A percentile compares a stretch with the other conserved stretches of the same genome.
These are phyloP conservation scores for Zosterops borbonicus DNA, from an alignment of 2,113 vertebrate genomes.

Conservation along the genomic window DNA sequence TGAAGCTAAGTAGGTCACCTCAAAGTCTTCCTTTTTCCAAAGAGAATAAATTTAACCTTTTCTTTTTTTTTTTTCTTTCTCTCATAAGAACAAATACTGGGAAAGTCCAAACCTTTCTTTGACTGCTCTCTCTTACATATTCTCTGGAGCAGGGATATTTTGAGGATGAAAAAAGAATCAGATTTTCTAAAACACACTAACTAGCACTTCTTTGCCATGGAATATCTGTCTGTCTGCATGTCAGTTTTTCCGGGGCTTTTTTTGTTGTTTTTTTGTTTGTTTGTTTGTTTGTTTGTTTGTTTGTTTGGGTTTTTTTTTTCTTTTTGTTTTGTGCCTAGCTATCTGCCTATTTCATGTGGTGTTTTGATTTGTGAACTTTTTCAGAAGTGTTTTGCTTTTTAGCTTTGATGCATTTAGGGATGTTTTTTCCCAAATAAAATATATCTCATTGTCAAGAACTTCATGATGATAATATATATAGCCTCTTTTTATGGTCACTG, in stretches of 20 bases:
- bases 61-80: neutral
- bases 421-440: neutral
- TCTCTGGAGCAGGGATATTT: neutral
- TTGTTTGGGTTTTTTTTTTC: too few species aligned
- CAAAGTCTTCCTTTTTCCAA: constrained; percentile 39
- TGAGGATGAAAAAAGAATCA: neutral
- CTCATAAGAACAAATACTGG: neutral
- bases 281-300: too few species aligned
- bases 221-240: neutral
- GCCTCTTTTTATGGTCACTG: neutral
- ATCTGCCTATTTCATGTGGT: neutral
- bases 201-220: neutral
- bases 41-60: constrained; percentile 40
- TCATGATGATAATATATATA: neutral
- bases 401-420: neutral
- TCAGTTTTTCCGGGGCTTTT: neutral
- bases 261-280: too few species aligned
- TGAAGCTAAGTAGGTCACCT: constrained; percentile 60
- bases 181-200: neutral
- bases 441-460: neutral
- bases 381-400: neutral
- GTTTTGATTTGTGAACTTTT: neutral
- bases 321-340: neutral
- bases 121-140: neutral
- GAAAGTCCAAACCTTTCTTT: neutral